Evolutionary conservation across 2,888 invertebrate species (phyloP).

Genomic region (Heliconius erato): DNA sequence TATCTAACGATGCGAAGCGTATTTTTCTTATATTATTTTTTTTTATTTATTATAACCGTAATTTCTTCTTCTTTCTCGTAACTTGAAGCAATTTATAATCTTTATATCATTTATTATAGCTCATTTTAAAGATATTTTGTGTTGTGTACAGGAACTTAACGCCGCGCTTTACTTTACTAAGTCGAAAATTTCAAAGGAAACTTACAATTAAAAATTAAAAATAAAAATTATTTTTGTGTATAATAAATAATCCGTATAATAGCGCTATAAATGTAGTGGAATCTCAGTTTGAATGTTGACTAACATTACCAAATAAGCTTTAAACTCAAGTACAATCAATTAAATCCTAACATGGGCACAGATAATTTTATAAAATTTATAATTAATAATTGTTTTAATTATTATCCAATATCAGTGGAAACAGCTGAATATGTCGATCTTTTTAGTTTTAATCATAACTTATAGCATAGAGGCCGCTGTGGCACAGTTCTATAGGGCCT

Average conservation of each 20-base stretch:
- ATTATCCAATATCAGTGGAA: background rate
- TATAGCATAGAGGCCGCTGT: too few species aligned
- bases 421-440: too few species aligned
- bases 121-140: background rate
- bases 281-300: background rate
- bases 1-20: background rate
- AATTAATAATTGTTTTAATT: conserved; percentile 34
- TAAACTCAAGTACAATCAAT: conserved; percentile 39
- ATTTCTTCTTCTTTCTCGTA: background rate
- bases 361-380: conserved; percentile 34
- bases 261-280: conserved; percentile 22
- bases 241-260: background rate
- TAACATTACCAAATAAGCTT: conserved; percentile 45
- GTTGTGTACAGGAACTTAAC: background rate
- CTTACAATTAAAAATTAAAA: too few species aligned
- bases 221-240: too few species aligned
- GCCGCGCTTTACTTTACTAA: background rate
- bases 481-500: background rate
- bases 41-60: too few species aligned
- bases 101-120: background rate
- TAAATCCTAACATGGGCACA: conserved; percentile 35
- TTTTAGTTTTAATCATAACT: too few species aligned
- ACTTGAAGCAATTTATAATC: background rate
- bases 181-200: too few species aligned
- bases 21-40: background rate